Base-by-base conservation (phyloP, 2,888 invertebrate genomes). In the Drosophila neutralis region DNA sequence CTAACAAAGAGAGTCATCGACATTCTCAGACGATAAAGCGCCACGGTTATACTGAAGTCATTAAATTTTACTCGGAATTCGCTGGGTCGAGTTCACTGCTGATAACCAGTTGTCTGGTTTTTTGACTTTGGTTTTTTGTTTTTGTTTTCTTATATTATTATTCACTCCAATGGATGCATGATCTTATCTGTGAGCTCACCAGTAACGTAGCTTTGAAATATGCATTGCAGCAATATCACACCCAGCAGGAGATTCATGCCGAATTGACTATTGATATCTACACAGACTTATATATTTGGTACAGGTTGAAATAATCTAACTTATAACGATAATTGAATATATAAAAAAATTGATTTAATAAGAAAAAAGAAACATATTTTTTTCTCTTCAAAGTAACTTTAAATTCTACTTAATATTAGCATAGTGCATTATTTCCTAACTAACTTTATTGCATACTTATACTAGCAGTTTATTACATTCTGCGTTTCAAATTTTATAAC, bases 31-130 rank as follows among this genome's bases (percentile, higher is more conserved):
- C n/a, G 31, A 53, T 56, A 70, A 73, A 63, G 7, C 33, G 51
- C 68, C 57, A 36, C 27, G 56, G 71, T 65, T 66, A 56, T 73
- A 48, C 64, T 69, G 10, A 11, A 57, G 45, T 18, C 49, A 42
- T 33, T 57, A 52, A 53, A 61, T 21, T 54, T 54, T 29, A 42
- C 53, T 40, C 42, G 53, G 63, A 70, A 74, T 69, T 53, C 65
- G 38, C 4, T 59, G 74, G 81, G 78, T 83, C 79, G 80, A 81
- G 84, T 83, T 86, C 83, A 83, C 36, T 56, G 60, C 66, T 80
- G 87, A 87, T 90, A 88, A 82, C 69, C 67, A 69, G 76, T 73
- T 82, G 59, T 63, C 42, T 63, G 68, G 21, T 63, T 54, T 11
- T 11, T 66, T 63, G 33, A 52, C 67, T 57, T 61, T 6, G 18